Percentiles rank a stretch among this genome's conserved stretches.
Evolutionary conservation across 2,113 vertebrate genomes (phyloP).

Genomic region (Nycticryphes semicollaris): DNA sequence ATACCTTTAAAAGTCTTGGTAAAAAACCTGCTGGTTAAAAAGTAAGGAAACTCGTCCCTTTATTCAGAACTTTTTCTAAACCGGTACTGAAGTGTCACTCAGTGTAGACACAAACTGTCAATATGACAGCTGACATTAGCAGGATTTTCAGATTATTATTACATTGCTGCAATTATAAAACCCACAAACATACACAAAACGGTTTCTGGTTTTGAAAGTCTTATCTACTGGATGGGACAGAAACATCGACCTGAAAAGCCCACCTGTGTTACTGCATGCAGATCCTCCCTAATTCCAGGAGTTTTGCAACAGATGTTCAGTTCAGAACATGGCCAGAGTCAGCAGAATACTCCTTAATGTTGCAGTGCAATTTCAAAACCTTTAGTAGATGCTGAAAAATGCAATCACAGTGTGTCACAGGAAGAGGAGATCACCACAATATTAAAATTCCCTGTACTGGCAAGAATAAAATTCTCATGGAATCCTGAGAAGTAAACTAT

Average conservation of each 20-base stretch:
- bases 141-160: background rate
- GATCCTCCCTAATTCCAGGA: background rate
- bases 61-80: background rate
- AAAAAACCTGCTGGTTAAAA: background rate
- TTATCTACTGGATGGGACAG: background rate
- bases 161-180: background rate
- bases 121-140: background rate
- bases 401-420: background rate
- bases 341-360: background rate
- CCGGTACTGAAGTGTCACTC: background rate
- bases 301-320: background rate
- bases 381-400: background rate
- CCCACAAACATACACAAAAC: background rate
- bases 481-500: background rate
- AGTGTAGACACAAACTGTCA: background rate
- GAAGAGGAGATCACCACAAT: background rate
- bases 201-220: background rate
- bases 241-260: background rate
- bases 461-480: background rate
- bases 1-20: background rate
- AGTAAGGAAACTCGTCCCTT: background rate
- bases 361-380: background rate
- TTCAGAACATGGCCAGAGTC: background rate
- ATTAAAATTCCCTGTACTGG: background rate
- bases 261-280: background rate